phyloP scores from a whole-genome alignment of 1,140 invertebrate species.

The Drosophila tsacasi region DNA sequence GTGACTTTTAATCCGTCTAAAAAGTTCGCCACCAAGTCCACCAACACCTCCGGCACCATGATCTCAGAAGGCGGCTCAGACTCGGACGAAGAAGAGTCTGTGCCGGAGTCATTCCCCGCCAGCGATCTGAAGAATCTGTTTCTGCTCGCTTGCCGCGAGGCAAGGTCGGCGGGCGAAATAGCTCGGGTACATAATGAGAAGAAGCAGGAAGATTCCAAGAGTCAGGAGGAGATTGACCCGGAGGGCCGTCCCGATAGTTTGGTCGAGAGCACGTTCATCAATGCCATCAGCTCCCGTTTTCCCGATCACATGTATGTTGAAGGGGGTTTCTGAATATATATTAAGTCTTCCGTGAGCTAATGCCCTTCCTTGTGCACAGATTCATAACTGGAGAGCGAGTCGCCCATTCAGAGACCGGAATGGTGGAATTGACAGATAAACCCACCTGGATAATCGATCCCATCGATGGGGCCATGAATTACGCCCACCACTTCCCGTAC shows the following conservation, averaged over 20 bases:
- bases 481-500: conserved; percentile 93
- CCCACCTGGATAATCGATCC: conserved; percentile 99
- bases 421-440: conserved; percentile 91
- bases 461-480: conserved; percentile 95
- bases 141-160: conserved; percentile 30
- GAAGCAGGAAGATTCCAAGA: conserved; percentile 26
- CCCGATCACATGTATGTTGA: conserved; percentile 58
- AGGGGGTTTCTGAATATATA: not conserved
- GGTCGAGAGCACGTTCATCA: conserved; percentile 49
- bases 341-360: not conserved
- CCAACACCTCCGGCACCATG: conserved; percentile 50
- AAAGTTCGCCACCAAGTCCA: conserved; percentile 46
- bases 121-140: conserved; percentile 33
- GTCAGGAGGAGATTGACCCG: conserved; percentile 4
- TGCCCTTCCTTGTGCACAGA: conserved; percentile 85
- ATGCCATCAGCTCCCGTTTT: conserved; percentile 40
- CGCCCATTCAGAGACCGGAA: conserved; percentile 85
- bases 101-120: not conserved
- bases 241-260: conserved; percentile 12
- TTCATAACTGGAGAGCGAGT: conserved; percentile 98
- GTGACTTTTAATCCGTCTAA: conserved; percentile 53
- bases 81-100: not conserved
- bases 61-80: conserved; percentile 9
- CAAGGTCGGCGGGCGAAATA: conserved; percentile 27
- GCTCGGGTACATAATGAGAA: conserved; percentile 29